Evolutionary conservation across 2,888 invertebrate species (phyloP), one percentile per base, ranked within the genome.

Genomic region (Monopis laevigella): DNA sequence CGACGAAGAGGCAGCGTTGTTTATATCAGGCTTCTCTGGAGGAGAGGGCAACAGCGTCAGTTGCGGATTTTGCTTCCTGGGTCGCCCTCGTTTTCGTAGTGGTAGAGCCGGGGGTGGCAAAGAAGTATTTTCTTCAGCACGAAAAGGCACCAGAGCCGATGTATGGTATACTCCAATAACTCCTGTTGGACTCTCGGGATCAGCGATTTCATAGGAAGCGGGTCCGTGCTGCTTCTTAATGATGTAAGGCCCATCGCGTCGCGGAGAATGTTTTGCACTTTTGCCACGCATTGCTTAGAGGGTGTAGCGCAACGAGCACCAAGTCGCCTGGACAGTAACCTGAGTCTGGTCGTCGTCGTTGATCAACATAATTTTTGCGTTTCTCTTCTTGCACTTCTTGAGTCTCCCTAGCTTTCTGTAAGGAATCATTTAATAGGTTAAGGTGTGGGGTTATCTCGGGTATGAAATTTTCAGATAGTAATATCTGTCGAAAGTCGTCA

Each of bases 361-460:
- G 5, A 16, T 42, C 44, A 28, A 17, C 12, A 12, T n/a, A 19
- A 8, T 40, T 26, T 27, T 48, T 48, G 1, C 46, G 24, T 10
- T 21, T 21, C 21, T 46, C 45, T 32, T 48, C 43, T 11, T 41
- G 36, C 34, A 24, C 39, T 27, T 48, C 46, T 16, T 45, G 40
- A 2, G 43, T 13, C 12, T 43, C 39, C 10, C 32, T 6, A 5
- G 28, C 40, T 8, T 13, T 26, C 6, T 36, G 19, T 2, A 50
- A 11, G 7, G 40, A 45, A 7, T 42, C 30, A 1, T 39, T 43
- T 1, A 46, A 7, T 2, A 12, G 21, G 24, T 39, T 3, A 8
- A 47, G 24, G 5, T 45, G 40, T 8, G 47, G 49, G 2, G 47
- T 47, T 1, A 49, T 46, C 19, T 46, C 44, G 2, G 42, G 24